A percentile compares a stretch with the other conserved stretches of the same genome.
Conservation (phyloP, 2,113 vertebrate genomes). For the Butorides virescens region DNA sequence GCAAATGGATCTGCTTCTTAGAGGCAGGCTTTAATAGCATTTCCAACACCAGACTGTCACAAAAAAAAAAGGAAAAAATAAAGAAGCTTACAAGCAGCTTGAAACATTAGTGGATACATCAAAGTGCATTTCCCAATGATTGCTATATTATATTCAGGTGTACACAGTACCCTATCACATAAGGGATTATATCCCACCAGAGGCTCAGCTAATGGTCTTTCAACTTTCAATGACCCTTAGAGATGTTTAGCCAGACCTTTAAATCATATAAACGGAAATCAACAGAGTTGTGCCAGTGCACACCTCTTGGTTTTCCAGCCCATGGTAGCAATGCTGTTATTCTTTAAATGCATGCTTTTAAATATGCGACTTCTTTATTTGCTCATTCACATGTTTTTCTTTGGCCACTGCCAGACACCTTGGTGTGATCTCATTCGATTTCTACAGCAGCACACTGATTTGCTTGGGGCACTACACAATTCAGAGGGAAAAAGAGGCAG, state of each 20-base stretch:
- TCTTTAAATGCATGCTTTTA: not conserved
- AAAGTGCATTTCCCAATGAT: not conserved
- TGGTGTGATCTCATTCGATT: not conserved
- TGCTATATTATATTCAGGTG: not conserved
- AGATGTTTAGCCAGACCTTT: not conserved
- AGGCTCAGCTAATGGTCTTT: not conserved
- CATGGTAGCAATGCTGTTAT: not conserved
- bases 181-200: not conserved
- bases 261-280: not conserved
- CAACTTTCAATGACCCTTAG: not conserved
- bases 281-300: not conserved
- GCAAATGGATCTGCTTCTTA: not conserved
- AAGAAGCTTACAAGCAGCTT: not conserved
- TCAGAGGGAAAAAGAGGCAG: not conserved
- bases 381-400: not conserved
- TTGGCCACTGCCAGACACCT: not conserved
- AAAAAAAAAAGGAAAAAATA: not conserved
- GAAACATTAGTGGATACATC: not conserved
- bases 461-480: not conserved
- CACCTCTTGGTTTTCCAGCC: not conserved
- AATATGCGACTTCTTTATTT: accelerated
- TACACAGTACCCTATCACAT: not conserved
- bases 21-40: not conserved
- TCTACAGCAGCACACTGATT: not conserved
- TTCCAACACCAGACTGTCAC: not conserved